Evolutionary conservation across 2,888 invertebrate genomes (phyloP).

Genomic region (Rugalucina vietnamica): DNA sequence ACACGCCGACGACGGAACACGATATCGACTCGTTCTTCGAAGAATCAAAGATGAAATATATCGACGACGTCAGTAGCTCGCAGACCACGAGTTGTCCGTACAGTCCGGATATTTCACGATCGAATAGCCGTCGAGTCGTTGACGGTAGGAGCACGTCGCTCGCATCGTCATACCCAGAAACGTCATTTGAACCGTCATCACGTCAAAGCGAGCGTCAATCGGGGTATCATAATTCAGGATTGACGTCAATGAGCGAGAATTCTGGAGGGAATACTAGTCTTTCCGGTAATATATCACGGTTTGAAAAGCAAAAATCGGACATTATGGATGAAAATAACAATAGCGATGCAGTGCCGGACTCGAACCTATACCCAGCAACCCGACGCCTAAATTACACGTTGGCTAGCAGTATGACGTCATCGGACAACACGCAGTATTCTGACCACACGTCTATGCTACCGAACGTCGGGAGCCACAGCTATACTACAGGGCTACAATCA

Average conservation of each 20-base stretch:
- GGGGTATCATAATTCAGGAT: conserved; percentile 35
- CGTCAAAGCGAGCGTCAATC: conserved; percentile 44
- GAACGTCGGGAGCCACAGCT: conserved; percentile 70
- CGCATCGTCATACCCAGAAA: conserved; percentile 47
- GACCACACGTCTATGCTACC: conserved; percentile 74
- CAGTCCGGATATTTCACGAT: conserved; percentile 43
- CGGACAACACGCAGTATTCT: conserved; percentile 65
- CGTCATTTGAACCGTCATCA: conserved; percentile 47
- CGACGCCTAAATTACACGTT: conserved; percentile 56
- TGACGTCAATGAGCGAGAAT: conserved; percentile 56
- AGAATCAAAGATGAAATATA: neutral
- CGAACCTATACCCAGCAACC: conserved; percentile 56
- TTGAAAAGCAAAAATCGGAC: conserved; percentile 48
- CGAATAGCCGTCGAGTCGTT: conserved; percentile 9
- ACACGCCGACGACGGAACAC: conserved; percentile 72
- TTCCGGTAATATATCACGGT: conserved; percentile 71
- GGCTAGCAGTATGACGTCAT: conserved; percentile 64
- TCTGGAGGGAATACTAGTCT: conserved; percentile 57
- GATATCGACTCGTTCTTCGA: conserved; percentile 62
- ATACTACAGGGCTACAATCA: conserved; percentile 66
- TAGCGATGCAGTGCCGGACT: conserved; percentile 51
- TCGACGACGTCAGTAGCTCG: conserved; percentile 20
- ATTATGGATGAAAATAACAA: conserved; percentile 53
- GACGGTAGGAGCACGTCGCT: conserved; percentile 13
- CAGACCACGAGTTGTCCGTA: conserved; percentile 59